Evolutionary conservation across 2,888 invertebrate genomes (phyloP), one percentile per base, ranked within the genome.

Genomic region (Lissocephala sabroskyi): DNA sequence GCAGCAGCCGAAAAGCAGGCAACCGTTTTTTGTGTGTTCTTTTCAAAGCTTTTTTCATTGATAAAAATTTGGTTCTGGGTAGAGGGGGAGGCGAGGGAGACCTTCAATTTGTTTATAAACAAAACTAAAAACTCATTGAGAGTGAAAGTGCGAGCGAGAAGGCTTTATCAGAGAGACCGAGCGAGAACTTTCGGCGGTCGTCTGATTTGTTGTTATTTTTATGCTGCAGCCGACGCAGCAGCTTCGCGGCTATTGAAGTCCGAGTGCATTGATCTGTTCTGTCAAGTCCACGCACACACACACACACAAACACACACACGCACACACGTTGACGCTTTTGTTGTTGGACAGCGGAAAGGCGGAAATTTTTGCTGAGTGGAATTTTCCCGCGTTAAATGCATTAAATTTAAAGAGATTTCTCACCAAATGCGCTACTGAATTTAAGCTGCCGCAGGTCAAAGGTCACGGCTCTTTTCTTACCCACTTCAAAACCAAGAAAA

Each of bases 201-300:
- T 10, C 14, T 36, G 10, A 14, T 1, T 9, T 36, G 2, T 18
- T 11, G 29, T 9, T 35, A 13, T 35, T 16, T 35, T 35, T 23
- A 23, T 23, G 23, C 37, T 18, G 26, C 37, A 23, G 9, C 1
- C 33, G 41, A 10, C 19, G 6, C 10, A 16, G 16, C 29, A n/a
- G n/a, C n/a, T n/a, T n/a, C n/a, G n/a, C n/a, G n/a, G n/a, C n/a
- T n/a, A n/a, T n/a, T n/a, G n/a, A n/a, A n/a, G n/a, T n/a, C n/a
- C n/a, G 48, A 54, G 73, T 67, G 57, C 68, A 67, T 50, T 68
- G 73, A 75, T 76, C 68, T 66, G 47, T 11, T 39, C n/a, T n/a
- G n/a, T n/a, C n/a, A n/a, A n/a, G n/a, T n/a, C 40, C 16, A 16
- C 28, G 35, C 10, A 18, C 9, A n/a, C n/a, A n/a, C n/a, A n/a